phyloP scores from a whole-genome alignment of 2,888 invertebrate species.

The Eledona agricola region DNA sequence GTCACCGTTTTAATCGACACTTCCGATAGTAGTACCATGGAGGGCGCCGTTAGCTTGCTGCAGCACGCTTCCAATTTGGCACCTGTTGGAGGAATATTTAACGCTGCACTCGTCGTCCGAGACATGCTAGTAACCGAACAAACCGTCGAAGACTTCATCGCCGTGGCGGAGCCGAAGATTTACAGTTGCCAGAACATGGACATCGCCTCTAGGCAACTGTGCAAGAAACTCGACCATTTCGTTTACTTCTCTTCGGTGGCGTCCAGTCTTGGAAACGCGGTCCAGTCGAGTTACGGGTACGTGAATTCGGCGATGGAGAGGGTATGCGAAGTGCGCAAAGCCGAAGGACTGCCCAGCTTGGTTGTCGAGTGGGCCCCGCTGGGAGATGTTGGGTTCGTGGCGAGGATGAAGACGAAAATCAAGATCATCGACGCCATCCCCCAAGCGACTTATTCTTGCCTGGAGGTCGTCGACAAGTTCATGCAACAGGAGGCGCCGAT shows the following conservation, averaged over 20 bases:
- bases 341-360: conserved; percentile 12
- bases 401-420: conserved; percentile 15
- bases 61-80: conserved; percentile 60
- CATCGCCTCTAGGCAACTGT: conserved; percentile 13
- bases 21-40: conserved; percentile 56
- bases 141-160: conserved; percentile 60
- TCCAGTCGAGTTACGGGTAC: conserved; percentile 25
- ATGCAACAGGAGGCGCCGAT: conserved; percentile 16
- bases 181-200: conserved; percentile 27
- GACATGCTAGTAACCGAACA: conserved; percentile 67
- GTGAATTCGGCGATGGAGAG: conserved; percentile 29
- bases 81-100: conserved; percentile 72
- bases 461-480: conserved; percentile 20
- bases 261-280: conserved; percentile 22
- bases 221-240: conserved; percentile 18
- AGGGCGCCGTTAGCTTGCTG: conserved; percentile 60
- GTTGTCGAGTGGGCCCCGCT: conserved; percentile 27
- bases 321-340: conserved; percentile 23
- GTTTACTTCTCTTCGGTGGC: conserved; percentile 27
- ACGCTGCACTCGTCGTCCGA: conserved; percentile 68
- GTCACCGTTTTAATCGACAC: conserved; percentile 62
- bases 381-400: conserved; percentile 30
- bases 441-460: conserved; percentile 12
- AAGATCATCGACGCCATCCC: conserved; percentile 12
- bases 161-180: conserved; percentile 9